Evolutionary conservation across 2,113 vertebrate species (phyloP).

Genomic region (Phalacrocorax pelagicus): DNA sequence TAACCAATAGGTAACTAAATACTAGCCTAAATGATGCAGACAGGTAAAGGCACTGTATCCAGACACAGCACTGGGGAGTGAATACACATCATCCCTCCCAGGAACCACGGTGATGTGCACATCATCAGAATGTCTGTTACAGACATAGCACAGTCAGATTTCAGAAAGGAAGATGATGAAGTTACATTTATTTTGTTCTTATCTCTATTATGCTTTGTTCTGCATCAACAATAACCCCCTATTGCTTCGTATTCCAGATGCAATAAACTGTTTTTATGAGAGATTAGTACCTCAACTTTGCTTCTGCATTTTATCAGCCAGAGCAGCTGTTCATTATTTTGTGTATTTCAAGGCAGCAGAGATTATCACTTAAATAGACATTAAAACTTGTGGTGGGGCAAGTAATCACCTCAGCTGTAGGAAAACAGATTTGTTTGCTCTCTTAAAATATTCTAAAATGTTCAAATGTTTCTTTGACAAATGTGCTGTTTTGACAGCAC

Average conservation of each 20-base stretch:
- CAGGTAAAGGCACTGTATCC: not conserved
- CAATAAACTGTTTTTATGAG: not conserved
- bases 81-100: not conserved
- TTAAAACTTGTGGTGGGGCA: not conserved
- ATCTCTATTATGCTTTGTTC: not conserved
- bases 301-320: constrained; percentile 42
- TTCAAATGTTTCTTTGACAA: constrained; percentile 35
- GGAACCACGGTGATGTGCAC: not conserved
- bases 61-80: not conserved
- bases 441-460: constrained; percentile 19
- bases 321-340: constrained; percentile 52
- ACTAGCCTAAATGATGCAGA: not conserved
- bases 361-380: constrained; percentile 39
- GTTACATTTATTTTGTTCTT: not conserved
- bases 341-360: constrained; percentile 29
- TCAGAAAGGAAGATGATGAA: not conserved
- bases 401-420: constrained; percentile 16
- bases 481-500: not conserved
- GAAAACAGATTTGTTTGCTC: constrained; percentile 37
- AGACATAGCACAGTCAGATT: not conserved
- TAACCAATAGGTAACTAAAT: not conserved
- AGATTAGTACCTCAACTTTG: constrained; percentile 16
- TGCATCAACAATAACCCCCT: not conserved
- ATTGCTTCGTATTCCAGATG: not conserved
- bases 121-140: not conserved